These are phyloP conservation scores for Melikaiella ostensackeni DNA, from an alignment of 2,888 invertebrate genomes.

Conservation along the genomic window DNA sequence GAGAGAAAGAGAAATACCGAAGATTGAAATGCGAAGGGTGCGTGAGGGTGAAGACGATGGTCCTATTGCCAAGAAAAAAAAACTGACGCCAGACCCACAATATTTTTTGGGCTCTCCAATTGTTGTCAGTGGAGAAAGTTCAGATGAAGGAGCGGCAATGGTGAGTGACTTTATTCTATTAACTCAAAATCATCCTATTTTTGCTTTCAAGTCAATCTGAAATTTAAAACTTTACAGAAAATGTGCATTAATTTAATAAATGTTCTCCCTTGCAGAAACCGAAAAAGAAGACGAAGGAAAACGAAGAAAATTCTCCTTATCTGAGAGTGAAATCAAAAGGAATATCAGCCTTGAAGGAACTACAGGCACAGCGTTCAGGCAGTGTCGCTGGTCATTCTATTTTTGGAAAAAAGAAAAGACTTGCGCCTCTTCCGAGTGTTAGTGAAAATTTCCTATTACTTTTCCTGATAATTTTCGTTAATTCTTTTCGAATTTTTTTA, in stretches of 20 bases:
- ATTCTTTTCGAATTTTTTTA: slow-evolving; percentile 8
- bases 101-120: slow-evolving; percentile 9
- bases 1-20: neutral
- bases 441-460: neutral
- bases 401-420: slow-evolving; percentile 18
- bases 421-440: neutral
- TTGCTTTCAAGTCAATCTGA: neutral
- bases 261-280: slow-evolving; percentile 39
- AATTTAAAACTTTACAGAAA: neutral
- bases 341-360: slow-evolving; percentile 47
- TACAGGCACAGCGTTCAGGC: slow-evolving; percentile 23
- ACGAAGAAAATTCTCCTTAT: slow-evolving; percentile 58
- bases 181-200: neutral
- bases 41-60: neutral
- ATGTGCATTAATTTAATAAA: slow-evolving; percentile 6
- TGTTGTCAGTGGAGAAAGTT: slow-evolving; percentile 23
- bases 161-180: neutral
- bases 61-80: slow-evolving; percentile 20
- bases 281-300: slow-evolving; percentile 47
- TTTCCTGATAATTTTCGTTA: slow-evolving; percentile 30
- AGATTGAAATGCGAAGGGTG: neutral
- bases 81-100: neutral
- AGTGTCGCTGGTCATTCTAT: neutral
- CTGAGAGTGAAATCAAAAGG: slow-evolving; percentile 54
- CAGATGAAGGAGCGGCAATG: neutral